Percentiles rank a stretch among this genome's conserved stretches.
Conservation (phyloP, 1,140 invertebrate species). For the Akabosia matsudoensis region DNA sequence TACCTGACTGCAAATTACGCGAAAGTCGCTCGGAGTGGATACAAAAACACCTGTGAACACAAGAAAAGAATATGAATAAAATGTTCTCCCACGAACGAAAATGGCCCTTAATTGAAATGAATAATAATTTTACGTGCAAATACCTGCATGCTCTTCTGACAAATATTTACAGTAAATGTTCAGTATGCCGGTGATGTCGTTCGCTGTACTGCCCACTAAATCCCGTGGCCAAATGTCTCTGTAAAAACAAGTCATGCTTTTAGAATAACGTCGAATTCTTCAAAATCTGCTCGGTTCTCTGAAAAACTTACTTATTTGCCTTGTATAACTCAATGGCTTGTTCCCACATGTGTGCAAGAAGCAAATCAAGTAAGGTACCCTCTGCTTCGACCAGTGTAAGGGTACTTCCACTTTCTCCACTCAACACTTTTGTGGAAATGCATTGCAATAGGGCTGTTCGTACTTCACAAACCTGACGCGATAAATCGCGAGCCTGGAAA, state of each 20-base stretch:
- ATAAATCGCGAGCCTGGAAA: conserved; percentile 23
- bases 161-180: conserved; percentile 69
- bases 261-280: not conserved
- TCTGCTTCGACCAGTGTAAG: conserved; percentile 19
- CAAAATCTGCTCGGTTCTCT: not conserved
- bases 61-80: not conserved
- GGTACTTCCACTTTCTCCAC: not conserved
- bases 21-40: conserved; percentile 29
- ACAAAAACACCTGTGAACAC: conserved; percentile 31
- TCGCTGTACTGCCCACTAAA: conserved; percentile 15
- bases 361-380: conserved; percentile 13
- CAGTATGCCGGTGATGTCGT: conserved; percentile 66
- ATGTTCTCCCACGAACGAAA: not conserved
- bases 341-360: conserved; percentile 25
- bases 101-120: not conserved
- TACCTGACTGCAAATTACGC: conserved; percentile 25
- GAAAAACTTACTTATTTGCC: conserved; percentile 23
- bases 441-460: conserved; percentile 21
- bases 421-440: conserved; percentile 7
- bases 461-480: conserved; percentile 26
- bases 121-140: no score
- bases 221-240: conserved; percentile 21
- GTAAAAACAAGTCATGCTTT: not conserved
- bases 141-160: conserved; percentile 65
- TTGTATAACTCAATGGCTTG: conserved; percentile 21